Percentiles rank a stretch among this genome's conserved stretches.
phyloP scores from a whole-genome alignment of 1,140 invertebrate genomes.

The Aricia agestis region DNA sequence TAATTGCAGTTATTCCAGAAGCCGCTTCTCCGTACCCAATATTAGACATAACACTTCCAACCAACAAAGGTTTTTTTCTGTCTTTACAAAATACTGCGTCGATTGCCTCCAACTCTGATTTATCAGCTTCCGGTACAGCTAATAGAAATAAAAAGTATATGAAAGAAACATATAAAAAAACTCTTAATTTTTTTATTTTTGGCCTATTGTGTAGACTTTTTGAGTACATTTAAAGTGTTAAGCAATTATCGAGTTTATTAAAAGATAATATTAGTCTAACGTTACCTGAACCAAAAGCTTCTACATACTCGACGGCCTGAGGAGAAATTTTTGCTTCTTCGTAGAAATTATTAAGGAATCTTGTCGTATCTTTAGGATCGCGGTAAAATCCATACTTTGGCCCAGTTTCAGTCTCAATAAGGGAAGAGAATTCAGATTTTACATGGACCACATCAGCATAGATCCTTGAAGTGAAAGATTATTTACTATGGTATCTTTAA shows the following conservation, averaged over 20 bases:
- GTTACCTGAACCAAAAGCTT: constrained; percentile 82
- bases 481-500: constrained; percentile 52
- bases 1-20: constrained; percentile 77
- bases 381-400: constrained; percentile 73
- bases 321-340: constrained; percentile 79
- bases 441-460: constrained; percentile 82
- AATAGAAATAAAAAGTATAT: constrained; percentile 44
- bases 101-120: constrained; percentile 49
- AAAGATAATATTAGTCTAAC: background rate
- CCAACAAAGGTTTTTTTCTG: constrained; percentile 77
- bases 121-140: constrained; percentile 65
- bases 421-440: constrained; percentile 75
- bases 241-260: background rate
- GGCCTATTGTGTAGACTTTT: too few relatives aligned
- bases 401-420: constrained; percentile 29
- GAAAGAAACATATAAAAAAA: too few relatives aligned
- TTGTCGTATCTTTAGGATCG: constrained; percentile 71
- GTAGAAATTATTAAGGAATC: constrained; percentile 80
- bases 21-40: constrained; percentile 84
- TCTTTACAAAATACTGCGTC: constrained; percentile 56
- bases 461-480: constrained; percentile 70
- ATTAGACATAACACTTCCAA: constrained; percentile 86
- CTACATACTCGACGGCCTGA: constrained; percentile 81
- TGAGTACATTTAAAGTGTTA: too few relatives aligned
- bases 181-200: too few relatives aligned